A percentile compares a stretch with the other conserved stretches of the same genome.
These are phyloP conservation scores for Neofelis nebulosa DNA, from an alignment of 2,113 vertebrate genomes.

Conservation along the genomic window DNA sequence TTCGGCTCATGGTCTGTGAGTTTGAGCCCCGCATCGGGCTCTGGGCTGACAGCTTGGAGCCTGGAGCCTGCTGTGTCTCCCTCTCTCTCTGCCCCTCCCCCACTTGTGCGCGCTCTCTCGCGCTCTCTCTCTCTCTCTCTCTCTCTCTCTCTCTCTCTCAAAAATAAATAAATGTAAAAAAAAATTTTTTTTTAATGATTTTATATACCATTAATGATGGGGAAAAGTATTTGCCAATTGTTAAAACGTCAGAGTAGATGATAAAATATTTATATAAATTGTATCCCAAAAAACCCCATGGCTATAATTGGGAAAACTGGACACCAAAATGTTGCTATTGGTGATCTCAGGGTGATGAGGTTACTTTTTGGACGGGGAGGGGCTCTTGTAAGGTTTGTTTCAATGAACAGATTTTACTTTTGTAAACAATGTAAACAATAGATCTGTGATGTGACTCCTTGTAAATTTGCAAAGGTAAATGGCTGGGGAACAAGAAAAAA, in stretches of 20 bases:
- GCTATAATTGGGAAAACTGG: neutral
- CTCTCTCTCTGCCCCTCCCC: too few relatives aligned
- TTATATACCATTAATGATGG: neutral
- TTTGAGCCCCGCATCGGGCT: too few relatives aligned
- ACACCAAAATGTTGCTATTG: neutral
- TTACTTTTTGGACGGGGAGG: neutral
- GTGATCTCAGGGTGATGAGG: neutral
- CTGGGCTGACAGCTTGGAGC: too few relatives aligned
- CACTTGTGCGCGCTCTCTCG: too few relatives aligned
- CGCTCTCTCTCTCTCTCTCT: too few relatives aligned
- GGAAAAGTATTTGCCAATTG: neutral
- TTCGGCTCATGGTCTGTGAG: too few relatives aligned
- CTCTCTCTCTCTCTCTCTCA: too few relatives aligned
- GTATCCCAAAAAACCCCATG: neutral
- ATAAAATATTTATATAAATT: neutral
- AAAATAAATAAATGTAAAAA: too few relatives aligned
- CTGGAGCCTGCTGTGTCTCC: too few relatives aligned
- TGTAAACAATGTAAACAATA: neutral
- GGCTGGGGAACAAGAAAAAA: neutral
- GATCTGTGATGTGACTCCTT: neutral
- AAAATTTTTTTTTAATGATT: neutral
- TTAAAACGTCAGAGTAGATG: neutral
- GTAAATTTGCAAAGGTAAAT: neutral
- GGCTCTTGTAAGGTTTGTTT: neutral
- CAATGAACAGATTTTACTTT: neutral